Percentiles rank a stretch among this genome's conserved stretches.
phyloP scores from a whole-genome alignment of 2,888 invertebrate genomes.

The Flexamia atlantica region DNA sequence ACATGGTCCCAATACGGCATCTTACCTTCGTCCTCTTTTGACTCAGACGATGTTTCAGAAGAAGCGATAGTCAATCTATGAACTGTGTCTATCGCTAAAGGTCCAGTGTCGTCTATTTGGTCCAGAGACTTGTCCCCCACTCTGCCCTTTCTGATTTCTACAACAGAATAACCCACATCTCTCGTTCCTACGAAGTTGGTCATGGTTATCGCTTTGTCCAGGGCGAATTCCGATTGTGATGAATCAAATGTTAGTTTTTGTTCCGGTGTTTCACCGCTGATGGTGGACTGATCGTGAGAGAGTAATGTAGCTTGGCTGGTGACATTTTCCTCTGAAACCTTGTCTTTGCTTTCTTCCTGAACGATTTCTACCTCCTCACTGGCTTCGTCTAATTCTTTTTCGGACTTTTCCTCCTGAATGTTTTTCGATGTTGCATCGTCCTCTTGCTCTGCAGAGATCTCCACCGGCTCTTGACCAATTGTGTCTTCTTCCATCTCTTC shows the following conservation, averaged over 20 bases:
- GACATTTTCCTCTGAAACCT: background rate
- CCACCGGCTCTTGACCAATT: slow-evolving; percentile 65
- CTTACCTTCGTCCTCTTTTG: background rate
- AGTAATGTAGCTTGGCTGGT: background rate
- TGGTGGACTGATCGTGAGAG: background rate
- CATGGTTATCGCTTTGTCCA: background rate
- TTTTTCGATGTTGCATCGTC: slow-evolving; percentile 66
- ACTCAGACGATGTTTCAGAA: background rate
- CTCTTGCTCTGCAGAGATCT: slow-evolving; percentile 67
- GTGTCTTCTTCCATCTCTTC: slow-evolving; percentile 40
- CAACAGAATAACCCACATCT: background rate
- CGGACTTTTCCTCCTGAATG: slow-evolving; percentile 63
- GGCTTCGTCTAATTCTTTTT: slow-evolving; percentile 8
- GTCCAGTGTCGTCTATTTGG: background rate
- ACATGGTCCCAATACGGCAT: slow-evolving; percentile 71
- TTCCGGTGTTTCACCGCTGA: background rate
- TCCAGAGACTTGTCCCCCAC: slow-evolving; percentile 10
- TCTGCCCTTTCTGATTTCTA: slow-evolving; percentile 32
- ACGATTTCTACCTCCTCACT: background rate
- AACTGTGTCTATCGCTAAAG: background rate
- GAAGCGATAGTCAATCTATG: background rate
- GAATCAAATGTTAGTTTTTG: background rate
- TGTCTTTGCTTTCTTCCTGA: background rate
- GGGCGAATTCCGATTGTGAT: background rate
- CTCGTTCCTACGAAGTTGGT: background rate